phyloP scores from a whole-genome alignment of 1,140 invertebrate species.

The Streblospio benedicti region DNA sequence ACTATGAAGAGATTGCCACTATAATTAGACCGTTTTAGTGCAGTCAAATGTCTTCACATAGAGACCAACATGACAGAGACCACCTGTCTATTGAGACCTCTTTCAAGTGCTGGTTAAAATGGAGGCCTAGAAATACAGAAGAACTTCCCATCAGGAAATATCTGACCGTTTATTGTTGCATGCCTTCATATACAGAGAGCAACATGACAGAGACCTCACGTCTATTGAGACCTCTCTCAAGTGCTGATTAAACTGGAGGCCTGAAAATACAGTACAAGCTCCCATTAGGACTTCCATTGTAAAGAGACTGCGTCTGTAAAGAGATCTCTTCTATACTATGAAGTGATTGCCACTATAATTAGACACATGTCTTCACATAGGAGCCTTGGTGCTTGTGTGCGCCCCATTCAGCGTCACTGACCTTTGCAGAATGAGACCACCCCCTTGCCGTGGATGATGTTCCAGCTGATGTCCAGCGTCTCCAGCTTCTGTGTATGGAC shows the following conservation, averaged over 20 bases:
- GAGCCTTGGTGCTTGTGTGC: background rate
- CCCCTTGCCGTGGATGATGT: slow-evolving; percentile 24
- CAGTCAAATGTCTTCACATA: background rate
- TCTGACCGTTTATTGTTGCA: background rate
- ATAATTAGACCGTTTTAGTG: background rate
- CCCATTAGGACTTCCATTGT: background rate
- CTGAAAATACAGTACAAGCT: background rate
- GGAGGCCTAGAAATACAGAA: background rate
- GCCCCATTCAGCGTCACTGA: slow-evolving; percentile 11
- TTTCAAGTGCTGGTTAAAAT: background rate
- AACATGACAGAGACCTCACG: background rate
- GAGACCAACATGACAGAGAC: background rate
- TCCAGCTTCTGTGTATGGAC: slow-evolving; percentile 16
- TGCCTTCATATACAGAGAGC: background rate
- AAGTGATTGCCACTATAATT: background rate
- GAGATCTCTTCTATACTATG: background rate
- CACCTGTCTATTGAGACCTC: background rate
- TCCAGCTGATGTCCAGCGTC: slow-evolving; percentile 29
- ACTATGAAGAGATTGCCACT: background rate
- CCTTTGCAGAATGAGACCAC: slow-evolving; percentile 26
- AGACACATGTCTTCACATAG: background rate
- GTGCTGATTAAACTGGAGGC: background rate
- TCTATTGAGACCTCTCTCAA: background rate
- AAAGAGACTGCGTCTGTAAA: background rate
- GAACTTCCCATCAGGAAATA: background rate